A percentile compares a stretch with the other conserved stretches of the same genome.
Conservation (phyloP, 2,797 vertebrate species). For the Anolis apletophallus region DNA sequence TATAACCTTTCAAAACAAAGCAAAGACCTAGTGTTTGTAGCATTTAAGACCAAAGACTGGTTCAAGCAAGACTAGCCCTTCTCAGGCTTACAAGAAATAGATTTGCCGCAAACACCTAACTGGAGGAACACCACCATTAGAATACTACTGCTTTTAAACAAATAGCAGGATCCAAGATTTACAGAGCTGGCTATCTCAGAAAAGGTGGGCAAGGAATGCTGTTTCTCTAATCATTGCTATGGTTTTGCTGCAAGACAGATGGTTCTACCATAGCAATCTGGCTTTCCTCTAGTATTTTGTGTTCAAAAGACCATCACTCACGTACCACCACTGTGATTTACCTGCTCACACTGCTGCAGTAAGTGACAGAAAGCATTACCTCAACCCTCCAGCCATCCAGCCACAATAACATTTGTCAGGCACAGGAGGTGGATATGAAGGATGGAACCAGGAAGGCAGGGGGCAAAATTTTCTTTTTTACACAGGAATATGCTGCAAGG, state of each 20-base stretch:
- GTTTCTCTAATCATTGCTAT: slow-evolving; percentile 16
- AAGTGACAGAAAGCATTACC: slow-evolving; percentile 36
- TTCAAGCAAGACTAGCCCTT: not conserved
- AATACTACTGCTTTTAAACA: slow-evolving; percentile 8
- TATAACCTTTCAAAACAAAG: not conserved
- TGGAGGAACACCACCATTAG: not conserved
- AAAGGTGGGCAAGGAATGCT: not conserved
- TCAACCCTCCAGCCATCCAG: slow-evolving; percentile 33
- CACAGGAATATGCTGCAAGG: not conserved
- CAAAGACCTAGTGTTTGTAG: not conserved
- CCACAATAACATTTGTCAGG: slow-evolving; percentile 29
- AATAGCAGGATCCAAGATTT: slow-evolving; percentile 5
- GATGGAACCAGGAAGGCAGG: not conserved
- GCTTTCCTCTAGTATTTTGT: slow-evolving; percentile 34
- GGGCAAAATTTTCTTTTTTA: slow-evolving; percentile 2
- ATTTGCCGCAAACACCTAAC: not conserved
- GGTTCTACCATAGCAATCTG: slow-evolving; percentile 35
- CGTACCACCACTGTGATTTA: slow-evolving; percentile 35
- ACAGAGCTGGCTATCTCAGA: not conserved
- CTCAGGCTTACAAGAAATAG: not conserved
- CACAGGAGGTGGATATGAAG: slow-evolving; percentile 25
- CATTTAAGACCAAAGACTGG: not conserved
- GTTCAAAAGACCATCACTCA: slow-evolving; percentile 32
- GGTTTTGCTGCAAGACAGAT: slow-evolving; percentile 27
- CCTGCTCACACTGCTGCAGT: slow-evolving; percentile 22